Conservation (phyloP, 92 coral and sea anemone species). For the Scolanthus callimorphus region DNA sequence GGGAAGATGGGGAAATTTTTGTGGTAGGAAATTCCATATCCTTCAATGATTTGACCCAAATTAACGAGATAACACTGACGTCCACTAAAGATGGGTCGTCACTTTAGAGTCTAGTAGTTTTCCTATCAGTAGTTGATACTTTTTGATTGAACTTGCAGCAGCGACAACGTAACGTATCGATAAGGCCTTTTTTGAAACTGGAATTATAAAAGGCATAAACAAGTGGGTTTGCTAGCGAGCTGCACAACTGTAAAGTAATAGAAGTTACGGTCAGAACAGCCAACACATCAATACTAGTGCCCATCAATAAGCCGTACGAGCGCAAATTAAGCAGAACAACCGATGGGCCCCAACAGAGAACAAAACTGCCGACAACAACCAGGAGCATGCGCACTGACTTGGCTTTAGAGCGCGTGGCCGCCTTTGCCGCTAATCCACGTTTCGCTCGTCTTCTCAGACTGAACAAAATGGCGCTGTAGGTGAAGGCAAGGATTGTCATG, state of each 20-base stretch:
- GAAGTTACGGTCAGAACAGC: background rate
- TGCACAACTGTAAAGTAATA: background rate
- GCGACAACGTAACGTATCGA: no score
- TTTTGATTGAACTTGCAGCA: no score
- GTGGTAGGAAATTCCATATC: no score
- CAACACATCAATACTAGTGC: background rate
- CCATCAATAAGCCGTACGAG: background rate
- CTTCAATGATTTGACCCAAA: no score
- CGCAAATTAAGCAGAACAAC: background rate
- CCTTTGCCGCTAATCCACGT: background rate
- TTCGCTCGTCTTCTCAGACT: background rate
- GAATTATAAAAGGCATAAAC: background rate
- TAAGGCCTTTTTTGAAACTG: background rate
- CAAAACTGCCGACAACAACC: background rate
- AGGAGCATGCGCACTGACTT: background rate
- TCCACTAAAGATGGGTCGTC: no score
- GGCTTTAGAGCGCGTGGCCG: background rate
- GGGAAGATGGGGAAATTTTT: no score
- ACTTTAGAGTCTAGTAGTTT: no score
- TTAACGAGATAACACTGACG: no score
- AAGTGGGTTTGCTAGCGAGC: background rate
- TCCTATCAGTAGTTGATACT: no score
- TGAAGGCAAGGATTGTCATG: background rate
- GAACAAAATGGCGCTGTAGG: background rate
- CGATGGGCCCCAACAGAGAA: background rate